These are phyloP conservation scores for Euproctis similis DNA, from an alignment of 2,888 invertebrate species.

Conservation along the genomic window DNA sequence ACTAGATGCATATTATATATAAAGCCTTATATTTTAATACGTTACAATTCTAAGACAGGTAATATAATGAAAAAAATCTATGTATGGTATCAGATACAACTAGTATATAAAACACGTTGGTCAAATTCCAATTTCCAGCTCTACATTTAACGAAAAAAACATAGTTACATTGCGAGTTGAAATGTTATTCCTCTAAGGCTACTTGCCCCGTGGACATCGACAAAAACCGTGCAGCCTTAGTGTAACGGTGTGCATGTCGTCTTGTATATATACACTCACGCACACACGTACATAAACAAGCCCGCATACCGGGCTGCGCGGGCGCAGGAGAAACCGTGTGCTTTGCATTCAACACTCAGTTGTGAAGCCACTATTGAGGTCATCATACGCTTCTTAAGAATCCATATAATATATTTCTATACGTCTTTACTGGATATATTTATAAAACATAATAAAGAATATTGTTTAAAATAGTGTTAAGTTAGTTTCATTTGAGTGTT, in stretches of 20 bases:
- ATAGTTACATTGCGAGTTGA: slow-evolving; percentile 35
- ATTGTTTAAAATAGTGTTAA: slow-evolving; percentile 5
- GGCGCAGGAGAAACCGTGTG: slow-evolving; percentile 60
- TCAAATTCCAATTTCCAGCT: not conserved
- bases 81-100: too few relatives aligned
- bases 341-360: slow-evolving; percentile 69
- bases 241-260: slow-evolving; percentile 32
- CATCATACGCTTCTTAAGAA: slow-evolving; percentile 65
- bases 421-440: slow-evolving; percentile 37
- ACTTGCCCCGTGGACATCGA: slow-evolving; percentile 75
- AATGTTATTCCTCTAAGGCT: slow-evolving; percentile 43
- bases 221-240: slow-evolving; percentile 71
- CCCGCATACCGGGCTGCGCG: slow-evolving; percentile 64
- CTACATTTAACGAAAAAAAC: slow-evolving; percentile 11
- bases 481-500: slow-evolving; percentile 8
- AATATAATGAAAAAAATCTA: too few relatives aligned
- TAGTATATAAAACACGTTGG: too few relatives aligned
- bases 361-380: slow-evolving; percentile 63
- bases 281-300: slow-evolving; percentile 34
- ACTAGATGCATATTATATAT: too few relatives aligned
- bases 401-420: slow-evolving; percentile 30
- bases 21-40: too few relatives aligned
- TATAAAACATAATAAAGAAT: slow-evolving; percentile 17
- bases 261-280: slow-evolving; percentile 19
- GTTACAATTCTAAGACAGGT: too few relatives aligned